These are phyloP conservation scores for Peromyscus maniculatus DNA, from an alignment of 2,113 vertebrate genomes.

Conservation along the genomic window DNA sequence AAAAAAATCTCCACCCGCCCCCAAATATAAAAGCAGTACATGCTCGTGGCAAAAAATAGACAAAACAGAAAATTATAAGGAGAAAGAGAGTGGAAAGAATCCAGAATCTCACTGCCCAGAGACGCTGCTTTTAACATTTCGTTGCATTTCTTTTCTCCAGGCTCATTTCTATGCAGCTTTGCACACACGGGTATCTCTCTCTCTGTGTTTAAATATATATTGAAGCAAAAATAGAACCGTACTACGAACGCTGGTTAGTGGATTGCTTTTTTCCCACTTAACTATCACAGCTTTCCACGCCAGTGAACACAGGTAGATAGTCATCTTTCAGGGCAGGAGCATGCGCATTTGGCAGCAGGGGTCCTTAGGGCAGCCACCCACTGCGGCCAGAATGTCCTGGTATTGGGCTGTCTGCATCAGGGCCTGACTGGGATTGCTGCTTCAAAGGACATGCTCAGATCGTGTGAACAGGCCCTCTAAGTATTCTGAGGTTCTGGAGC, in stretches of 20 bases:
- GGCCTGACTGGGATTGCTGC: background rate
- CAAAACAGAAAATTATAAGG: conserved; percentile 61
- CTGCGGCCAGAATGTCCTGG: background rate
- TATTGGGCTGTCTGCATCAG: fast-evolving
- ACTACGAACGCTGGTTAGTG: background rate
- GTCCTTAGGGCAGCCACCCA: background rate
- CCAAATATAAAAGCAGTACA: conserved; percentile 65
- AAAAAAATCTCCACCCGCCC: conserved; percentile 35
- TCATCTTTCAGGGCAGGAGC: background rate
- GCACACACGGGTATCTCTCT: conserved; percentile 58
- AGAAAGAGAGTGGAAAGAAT: conserved; percentile 51
- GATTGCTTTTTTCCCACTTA: background rate
- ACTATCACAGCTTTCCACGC: background rate
- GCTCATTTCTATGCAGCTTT: conserved; percentile 70
- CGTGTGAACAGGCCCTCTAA: fast-evolving
- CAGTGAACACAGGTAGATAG: background rate
- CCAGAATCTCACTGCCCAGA: conserved; percentile 58
- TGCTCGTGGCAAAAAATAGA: conserved; percentile 60
- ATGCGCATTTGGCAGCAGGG: fast-evolving
- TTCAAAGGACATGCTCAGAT: fast-evolving
- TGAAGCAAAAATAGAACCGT: conserved; percentile 71
- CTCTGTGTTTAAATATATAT: conserved; percentile 65
- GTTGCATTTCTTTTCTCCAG: background rate
- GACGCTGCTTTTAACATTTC: conserved; percentile 35
- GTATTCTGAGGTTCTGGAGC: fast-evolving